A percentile compares a stretch with the other conserved stretches of the same genome.
phyloP scores from a whole-genome alignment of 2,113 vertebrate species.

The Eurystomus gularis region DNA sequence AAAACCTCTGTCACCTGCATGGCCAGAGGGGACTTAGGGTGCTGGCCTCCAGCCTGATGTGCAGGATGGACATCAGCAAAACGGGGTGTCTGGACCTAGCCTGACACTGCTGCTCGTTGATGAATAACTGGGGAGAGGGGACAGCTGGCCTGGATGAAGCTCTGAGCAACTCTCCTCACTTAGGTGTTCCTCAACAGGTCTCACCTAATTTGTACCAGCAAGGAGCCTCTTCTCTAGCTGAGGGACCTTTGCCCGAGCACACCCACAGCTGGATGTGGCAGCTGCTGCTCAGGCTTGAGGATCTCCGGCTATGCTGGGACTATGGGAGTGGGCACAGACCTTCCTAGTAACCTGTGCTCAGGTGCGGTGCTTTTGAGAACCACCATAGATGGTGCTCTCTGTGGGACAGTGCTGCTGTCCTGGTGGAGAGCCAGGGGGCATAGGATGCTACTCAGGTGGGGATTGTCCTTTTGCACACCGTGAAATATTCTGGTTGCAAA shows the following conservation, averaged over 20 bases:
- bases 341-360: background rate
- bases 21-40: background rate
- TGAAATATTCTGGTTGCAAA: background rate
- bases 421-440: background rate
- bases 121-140: background rate
- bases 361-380: background rate
- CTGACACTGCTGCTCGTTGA: background rate
- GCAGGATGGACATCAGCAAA: background rate
- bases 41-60: background rate
- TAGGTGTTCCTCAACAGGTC: accelerated
- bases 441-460: background rate
- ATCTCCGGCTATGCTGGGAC: background rate
- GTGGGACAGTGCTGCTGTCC: background rate
- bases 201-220: background rate
- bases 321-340: background rate
- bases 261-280: background rate
- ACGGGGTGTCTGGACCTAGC: background rate
- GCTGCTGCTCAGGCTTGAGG: background rate
- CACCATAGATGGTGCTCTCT: accelerated
- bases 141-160: background rate
- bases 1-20: background rate
- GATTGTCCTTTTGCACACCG: background rate
- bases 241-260: background rate
- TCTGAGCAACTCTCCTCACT: background rate
- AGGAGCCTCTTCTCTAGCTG: background rate